Evolutionary conservation across 2,797 vertebrate genomes (phyloP), one percentile per base, ranked within the genome.

Genomic region (Smutsia temminckii): DNA sequence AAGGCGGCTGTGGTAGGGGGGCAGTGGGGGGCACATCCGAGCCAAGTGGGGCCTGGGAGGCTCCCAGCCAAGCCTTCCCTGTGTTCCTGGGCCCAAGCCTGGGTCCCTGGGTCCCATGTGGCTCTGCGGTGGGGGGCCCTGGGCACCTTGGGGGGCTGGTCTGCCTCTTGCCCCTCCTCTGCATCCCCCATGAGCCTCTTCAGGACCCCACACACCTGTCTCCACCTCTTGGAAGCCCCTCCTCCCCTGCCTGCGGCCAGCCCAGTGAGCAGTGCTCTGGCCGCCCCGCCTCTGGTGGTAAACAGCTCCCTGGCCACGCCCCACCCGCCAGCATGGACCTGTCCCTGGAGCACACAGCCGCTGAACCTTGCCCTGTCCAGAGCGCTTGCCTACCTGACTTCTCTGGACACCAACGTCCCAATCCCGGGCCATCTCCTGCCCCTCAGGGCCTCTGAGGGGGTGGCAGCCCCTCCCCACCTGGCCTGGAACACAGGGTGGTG

Each of bases 31-130:
- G 8, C 12, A 5, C 37, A 6, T 46, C 34, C 2, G 42, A 25
- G 1, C 29, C 14, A 9, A 17, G 34, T 11, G 0, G 49, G 64
- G 2, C 6, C 21, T 11, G 2, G 17, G 7, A 6, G 18, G 46
- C 10, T 0, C 2, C n/a, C 46, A 10, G 46, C 46, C 10, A 12
- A 46, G 46, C 46, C 46, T 46, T 10, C n/a, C 64, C 8, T 46
- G 46, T 46, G 46, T 12, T 12, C 46, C 46, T 46, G 46, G 46
- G 46, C 46, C 46, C 46, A 46, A 12, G 46, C 10, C 46, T 46
- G 46, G 46, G 46, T 46, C 46, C 46, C 46, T 12, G 46, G 46
- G 46, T 46, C 46, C 11, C 10, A 46, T 46, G 46, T 10, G 46
- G 46, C 46, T 12, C 46, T 46, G 46, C 11, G 46, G 46, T 46